Percentiles rank a stretch among this genome's conserved stretches.
Evolutionary conservation across 2,888 invertebrate genomes (phyloP).

Genomic region (Cephus pygmeus): DNA sequence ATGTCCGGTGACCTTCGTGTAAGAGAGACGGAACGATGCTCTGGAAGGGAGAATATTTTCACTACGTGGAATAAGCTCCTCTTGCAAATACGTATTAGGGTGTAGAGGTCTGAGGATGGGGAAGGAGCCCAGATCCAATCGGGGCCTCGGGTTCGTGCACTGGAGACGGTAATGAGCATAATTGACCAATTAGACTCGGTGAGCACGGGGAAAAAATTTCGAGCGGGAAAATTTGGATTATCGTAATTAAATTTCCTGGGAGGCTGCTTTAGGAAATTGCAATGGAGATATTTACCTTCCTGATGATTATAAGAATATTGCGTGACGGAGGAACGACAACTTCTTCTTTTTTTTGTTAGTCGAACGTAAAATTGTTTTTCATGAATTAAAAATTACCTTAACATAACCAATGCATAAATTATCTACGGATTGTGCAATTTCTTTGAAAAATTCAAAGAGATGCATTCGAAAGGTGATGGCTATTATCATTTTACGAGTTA

Average conservation of each 20-base stretch:
- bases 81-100: conserved; percentile 35
- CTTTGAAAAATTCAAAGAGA: background rate
- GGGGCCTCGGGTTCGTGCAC: conserved; percentile 55
- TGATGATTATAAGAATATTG: background rate
- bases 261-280: background rate
- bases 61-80: conserved; percentile 40
- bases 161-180: conserved; percentile 65
- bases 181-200: conserved; percentile 65
- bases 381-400: background rate
- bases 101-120: conserved; percentile 19
- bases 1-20: background rate
- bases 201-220: conserved; percentile 51
- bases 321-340: background rate
- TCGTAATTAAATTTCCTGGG: conserved; percentile 16
- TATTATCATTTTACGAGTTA: background rate
- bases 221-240: conserved; percentile 38
- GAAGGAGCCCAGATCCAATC: conserved; percentile 57
- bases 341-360: background rate
- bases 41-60: conserved; percentile 39
- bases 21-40: background rate
- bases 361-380: background rate
- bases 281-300: background rate
- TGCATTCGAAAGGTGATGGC: background rate
- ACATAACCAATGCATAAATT: background rate
- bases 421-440: background rate